Evolutionary conservation across 2,797 vertebrate genomes (phyloP).

Genomic region (Jordanella pulchra): DNA sequence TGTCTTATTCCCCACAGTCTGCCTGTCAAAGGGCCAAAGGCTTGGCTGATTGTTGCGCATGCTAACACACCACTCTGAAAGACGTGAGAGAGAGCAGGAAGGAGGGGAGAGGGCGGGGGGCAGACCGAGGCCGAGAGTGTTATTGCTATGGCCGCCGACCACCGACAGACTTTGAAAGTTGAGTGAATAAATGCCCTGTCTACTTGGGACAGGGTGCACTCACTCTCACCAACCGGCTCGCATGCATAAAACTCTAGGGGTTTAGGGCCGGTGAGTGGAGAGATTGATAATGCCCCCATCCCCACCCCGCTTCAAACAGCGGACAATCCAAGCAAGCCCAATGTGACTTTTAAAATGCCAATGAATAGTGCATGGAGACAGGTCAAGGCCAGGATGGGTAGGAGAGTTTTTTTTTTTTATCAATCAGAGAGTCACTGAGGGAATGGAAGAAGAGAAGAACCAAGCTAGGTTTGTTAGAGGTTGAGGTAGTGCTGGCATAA

Average conservation of each 20-base stretch:
- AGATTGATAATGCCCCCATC: constrained; percentile 78
- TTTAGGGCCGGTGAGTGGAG: constrained; percentile 56
- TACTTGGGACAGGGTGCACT: constrained; percentile 74
- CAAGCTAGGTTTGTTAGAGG: constrained; percentile 45
- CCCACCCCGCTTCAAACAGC: constrained; percentile 60
- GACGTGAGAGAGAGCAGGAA: constrained; percentile 50
- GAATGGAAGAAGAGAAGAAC: constrained; percentile 71
- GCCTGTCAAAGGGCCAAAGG: constrained; percentile 74
- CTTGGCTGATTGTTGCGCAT: constrained; percentile 74
- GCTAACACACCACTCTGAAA: constrained; percentile 64
- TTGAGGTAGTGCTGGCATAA: constrained; percentile 20
- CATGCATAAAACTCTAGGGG: constrained; percentile 79
- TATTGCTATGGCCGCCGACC: constrained; percentile 68
- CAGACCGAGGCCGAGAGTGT: constrained; percentile 58
- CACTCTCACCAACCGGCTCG: constrained; percentile 69
- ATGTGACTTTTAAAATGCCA: constrained; percentile 78
- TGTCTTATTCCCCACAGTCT: constrained; percentile 71
- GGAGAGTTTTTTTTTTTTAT: constrained; percentile 80
- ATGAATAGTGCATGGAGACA: constrained; percentile 79
- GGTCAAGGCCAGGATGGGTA: constrained; percentile 78
- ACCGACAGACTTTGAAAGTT: constrained; percentile 71
- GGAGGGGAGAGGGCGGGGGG: constrained; percentile 47
- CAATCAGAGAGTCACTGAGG: constrained; percentile 73
- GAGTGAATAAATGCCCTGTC: constrained; percentile 81
- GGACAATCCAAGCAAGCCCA: constrained; percentile 77